phyloP scores from a whole-genome alignment of 2,113 vertebrate genomes.

The Scomber scombrus region DNA sequence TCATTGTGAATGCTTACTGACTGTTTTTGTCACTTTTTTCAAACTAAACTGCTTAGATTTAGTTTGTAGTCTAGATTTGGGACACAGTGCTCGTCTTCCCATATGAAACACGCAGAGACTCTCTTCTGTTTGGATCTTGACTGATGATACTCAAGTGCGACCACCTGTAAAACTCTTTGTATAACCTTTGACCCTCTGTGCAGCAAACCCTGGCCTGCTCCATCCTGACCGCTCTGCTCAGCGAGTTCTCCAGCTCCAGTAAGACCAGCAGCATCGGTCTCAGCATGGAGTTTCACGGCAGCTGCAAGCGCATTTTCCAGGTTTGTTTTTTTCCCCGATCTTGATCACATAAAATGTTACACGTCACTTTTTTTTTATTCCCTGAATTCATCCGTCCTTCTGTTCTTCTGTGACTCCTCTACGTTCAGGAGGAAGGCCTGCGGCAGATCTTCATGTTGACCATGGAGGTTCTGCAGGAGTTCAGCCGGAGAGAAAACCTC shows the following conservation, averaged over 20 bases:
- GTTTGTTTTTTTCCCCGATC: slow-evolving; percentile 68
- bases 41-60: not conserved
- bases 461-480: slow-evolving; percentile 98
- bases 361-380: not conserved
- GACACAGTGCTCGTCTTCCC: not conserved
- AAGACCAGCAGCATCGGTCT: slow-evolving; percentile 99
- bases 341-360: too few relatives aligned
- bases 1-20: not conserved
- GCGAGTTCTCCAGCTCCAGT: slow-evolving; percentile 99
- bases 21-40: not conserved
- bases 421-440: slow-evolving; percentile 92
- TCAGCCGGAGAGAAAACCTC: slow-evolving; percentile 95
- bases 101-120: not conserved
- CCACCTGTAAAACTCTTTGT: slow-evolving; percentile 3
- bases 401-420: not conserved
- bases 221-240: slow-evolving; percentile 96
- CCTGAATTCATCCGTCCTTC: not conserved
- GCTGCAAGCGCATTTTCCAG: slow-evolving; percentile 98
- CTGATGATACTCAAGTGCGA: not conserved
- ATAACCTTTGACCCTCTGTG: slow-evolving; percentile 24
- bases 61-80: not conserved
- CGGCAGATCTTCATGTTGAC: slow-evolving; percentile 96
- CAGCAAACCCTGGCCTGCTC: slow-evolving; percentile 99
- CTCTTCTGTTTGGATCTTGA: not conserved
- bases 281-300: slow-evolving; percentile 99